Base-by-base conservation (phyloP, 1,140 invertebrate species). In the Coptotermes formosanus region DNA sequence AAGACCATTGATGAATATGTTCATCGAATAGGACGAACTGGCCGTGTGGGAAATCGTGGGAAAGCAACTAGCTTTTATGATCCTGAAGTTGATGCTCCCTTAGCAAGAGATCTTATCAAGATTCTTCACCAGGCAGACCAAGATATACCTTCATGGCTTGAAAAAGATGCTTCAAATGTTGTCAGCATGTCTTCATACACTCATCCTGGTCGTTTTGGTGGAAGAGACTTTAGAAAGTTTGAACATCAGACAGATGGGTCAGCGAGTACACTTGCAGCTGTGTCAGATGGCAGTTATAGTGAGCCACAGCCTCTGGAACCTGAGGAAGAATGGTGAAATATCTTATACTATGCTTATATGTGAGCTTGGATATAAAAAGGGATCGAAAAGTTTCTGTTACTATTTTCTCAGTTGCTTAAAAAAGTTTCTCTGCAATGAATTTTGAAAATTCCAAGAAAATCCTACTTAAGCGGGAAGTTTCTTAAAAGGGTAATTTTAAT, bases 11-110 rank as follows among this genome's bases (percentile, higher is more conserved):
- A 98, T 87, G 97, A 98, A 87, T 99, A 99, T 90, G 97, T 99
- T 14, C 98, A 99, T 91, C 93, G 98, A 82, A 99, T 99, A 89
- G 98, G 98, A 3, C 92, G 98, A 89, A 99, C 98, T 30, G 98
- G 98, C 3, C 94, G 98, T 75, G 96, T 99, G 32, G 98, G 98
- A 1, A 98, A 99, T 91, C 90, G 95, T 75, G 98, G 98, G 11
- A 95, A 94, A 89, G 97, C 98, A 0, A 97, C 96, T 0, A 97
- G 96, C 16, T 99, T 99, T 91, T 99, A 93, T 89, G 95, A 97
- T 90, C 88, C 93, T 0, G 92, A 93, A 0, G 82, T 90, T n/a
- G 96, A 99, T 90, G 84, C 81, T 0, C 88, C 88, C 0, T 81
- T 98, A 1, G 94, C 94, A 0, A 90, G 90, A 0, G 93, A 94